Base-by-base conservation (phyloP, 2,113 vertebrate species). In the Onychorhynchus coronatus region DNA sequence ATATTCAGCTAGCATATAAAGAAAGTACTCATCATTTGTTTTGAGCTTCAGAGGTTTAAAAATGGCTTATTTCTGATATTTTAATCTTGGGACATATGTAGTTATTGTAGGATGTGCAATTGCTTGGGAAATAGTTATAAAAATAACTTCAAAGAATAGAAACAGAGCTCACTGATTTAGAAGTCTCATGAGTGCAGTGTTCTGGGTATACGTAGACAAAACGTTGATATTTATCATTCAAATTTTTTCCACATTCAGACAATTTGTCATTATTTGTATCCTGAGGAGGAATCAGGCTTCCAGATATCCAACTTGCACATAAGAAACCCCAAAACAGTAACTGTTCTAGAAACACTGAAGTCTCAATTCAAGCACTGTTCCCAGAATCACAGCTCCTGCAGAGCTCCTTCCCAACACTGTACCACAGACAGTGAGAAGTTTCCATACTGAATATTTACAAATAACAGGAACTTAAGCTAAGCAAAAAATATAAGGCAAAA, bases 1-100 rank as follows among this genome's bases (percentile, higher is more conserved):
- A 86, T 80, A 67, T 74, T 93, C 33, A 88, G 18, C 31, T 76
- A 58, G 58, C 23, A 16, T 21, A 53, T 75, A 81, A 84, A 75
- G 31, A 90, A 88, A 94, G 30, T 1, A 2, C 27, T 88, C 7
- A 3, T 33, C 28, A 62, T 92, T 81, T 82, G 62, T 89, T 96
- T 76, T 58, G 67, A 94, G 52, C 10, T 0, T 35, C 1, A 2
- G 44, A 72, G 14, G n/a, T 89, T 88, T 93, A 89, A 96, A 96
- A 95, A 89, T 93, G 74, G 58, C 58, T 95, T 91, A 71, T 91
- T 94, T 93, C 31, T 89, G 84, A 58, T 93, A 95, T 95, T 97
- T 96, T 93, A 96, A 83, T 94, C 78, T 88, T 76, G 88, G 67
- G 63, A 88, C 94, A 95, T 88, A 95, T 83, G 93, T 89, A 58